Evolutionary conservation across 2,113 vertebrate species (phyloP).

Genomic region (Addax nasomaculatus): DNA sequence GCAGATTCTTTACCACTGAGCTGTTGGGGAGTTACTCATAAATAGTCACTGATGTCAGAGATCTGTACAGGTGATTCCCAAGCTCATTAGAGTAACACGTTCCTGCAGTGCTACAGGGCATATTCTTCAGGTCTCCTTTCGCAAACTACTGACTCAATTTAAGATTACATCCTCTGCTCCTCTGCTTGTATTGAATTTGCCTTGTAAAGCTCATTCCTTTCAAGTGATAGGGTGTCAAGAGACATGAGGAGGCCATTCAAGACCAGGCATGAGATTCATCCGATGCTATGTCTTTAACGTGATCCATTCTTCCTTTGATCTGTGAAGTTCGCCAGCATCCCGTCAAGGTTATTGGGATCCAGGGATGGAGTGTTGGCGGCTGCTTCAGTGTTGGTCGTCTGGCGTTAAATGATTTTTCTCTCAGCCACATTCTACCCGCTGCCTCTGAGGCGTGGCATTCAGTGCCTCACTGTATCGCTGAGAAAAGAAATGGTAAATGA

Average conservation of each 20-base stretch:
- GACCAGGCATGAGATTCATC: neutral
- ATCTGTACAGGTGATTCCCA: neutral
- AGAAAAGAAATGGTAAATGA: slow-evolving; percentile 32
- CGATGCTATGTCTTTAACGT: slow-evolving; percentile 12
- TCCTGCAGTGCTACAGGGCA: neutral
- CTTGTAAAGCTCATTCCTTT: slow-evolving; percentile 33
- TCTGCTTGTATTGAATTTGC: neutral
- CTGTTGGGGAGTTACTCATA: neutral
- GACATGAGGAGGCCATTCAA: neutral
- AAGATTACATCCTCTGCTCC: neutral
- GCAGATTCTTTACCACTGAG: neutral
- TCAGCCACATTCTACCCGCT: slow-evolving; percentile 20
- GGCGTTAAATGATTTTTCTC: neutral
- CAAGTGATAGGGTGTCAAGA: neutral
- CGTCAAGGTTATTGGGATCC: neutral
- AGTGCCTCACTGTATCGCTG: neutral
- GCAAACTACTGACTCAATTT: slow-evolving; percentile 38
- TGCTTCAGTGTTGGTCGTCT: neutral
- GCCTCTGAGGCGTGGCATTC: neutral
- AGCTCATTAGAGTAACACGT: neutral
- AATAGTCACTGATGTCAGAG: neutral
- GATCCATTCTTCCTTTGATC: slow-evolving; percentile 3
- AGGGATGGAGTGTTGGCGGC: neutral
- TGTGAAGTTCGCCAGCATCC: neutral
- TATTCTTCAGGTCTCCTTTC: neutral